These are phyloP conservation scores for Polyommatus iphigenia DNA, from an alignment of 2,888 invertebrate species.

Conservation along the genomic window DNA sequence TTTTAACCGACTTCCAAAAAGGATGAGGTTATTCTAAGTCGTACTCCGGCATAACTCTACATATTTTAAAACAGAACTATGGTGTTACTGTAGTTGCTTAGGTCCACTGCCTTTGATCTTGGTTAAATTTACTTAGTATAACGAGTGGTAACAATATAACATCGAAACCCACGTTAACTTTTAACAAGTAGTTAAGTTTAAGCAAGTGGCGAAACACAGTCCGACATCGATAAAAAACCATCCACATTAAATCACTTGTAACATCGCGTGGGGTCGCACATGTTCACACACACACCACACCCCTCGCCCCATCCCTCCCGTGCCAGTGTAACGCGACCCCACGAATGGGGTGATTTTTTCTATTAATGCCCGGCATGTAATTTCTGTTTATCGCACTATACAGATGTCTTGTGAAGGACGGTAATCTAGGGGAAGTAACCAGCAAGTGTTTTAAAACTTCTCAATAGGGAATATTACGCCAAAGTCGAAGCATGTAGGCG, in stretches of 20 bases:
- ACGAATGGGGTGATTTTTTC: conserved; percentile 19
- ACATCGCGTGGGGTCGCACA: conserved; percentile 63
- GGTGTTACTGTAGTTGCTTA: too few species aligned
- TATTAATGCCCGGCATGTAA: not conserved
- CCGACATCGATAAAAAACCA: conserved; percentile 25
- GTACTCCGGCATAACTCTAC: too few species aligned
- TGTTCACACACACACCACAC: conserved; percentile 29
- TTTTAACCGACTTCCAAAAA: too few species aligned
- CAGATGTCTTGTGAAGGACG: not conserved
- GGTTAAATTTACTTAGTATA: too few species aligned
- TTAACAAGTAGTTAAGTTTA: too few species aligned
- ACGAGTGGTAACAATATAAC: too few species aligned
- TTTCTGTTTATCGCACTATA: conserved; percentile 12
- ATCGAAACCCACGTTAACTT: too few species aligned
- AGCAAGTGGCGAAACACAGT: not conserved
- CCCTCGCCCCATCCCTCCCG: conserved; percentile 3
- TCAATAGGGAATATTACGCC: not conserved
- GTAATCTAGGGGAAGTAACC: not conserved
- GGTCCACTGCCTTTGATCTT: too few species aligned
- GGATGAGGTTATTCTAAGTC: too few species aligned
- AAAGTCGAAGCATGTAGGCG: too few species aligned
- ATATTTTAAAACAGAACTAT: too few species aligned
- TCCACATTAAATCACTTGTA: conserved; percentile 70
- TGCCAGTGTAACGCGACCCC: conserved; percentile 38
- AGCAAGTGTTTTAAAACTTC: not conserved